Percentiles rank a stretch among this genome's conserved stretches.
Conservation (phyloP, 64 coral and sea anemone genomes). For the Catalaphyllia jardinei region DNA sequence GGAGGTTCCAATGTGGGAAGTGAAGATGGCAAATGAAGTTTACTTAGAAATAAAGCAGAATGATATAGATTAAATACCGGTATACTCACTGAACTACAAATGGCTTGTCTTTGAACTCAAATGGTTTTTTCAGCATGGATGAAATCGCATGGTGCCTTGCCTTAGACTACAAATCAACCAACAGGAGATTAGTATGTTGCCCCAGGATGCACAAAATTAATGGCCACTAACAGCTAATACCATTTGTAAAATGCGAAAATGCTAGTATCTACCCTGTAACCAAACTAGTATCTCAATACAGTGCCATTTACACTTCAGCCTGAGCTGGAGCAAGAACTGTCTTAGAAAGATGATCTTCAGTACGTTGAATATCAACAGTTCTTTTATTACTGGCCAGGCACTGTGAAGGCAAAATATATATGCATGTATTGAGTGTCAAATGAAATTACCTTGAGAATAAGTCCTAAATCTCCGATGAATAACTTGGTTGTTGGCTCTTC, state of each 20-base stretch:
- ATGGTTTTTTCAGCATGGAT: constrained; percentile 66
- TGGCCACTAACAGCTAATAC: too few species aligned
- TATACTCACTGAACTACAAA: constrained; percentile 95
- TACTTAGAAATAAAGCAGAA: background rate
- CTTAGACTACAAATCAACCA: constrained; percentile 68
- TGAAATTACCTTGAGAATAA: constrained; percentile 87
- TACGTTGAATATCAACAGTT: too few species aligned
- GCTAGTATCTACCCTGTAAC: too few species aligned
- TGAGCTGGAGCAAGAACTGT: too few species aligned
- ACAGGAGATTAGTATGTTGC: background rate
- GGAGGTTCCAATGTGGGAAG: too few species aligned
- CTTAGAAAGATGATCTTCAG: too few species aligned
- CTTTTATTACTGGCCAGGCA: background rate
- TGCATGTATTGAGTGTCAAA: too few species aligned
- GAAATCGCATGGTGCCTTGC: constrained; percentile 98
- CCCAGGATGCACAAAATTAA: background rate
- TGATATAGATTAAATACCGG: background rate
- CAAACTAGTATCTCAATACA: too few species aligned
- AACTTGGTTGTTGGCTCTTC: constrained; percentile 89
- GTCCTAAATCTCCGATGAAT: constrained; percentile 80
- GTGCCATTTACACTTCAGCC: too few species aligned
- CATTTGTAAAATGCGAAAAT: too few species aligned
- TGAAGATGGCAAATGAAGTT: too few species aligned
- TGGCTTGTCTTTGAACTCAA: constrained; percentile 92
- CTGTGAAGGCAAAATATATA: background rate